phyloP scores from a whole-genome alignment of 2,888 invertebrate genomes.

The Mythimna impura region DNA sequence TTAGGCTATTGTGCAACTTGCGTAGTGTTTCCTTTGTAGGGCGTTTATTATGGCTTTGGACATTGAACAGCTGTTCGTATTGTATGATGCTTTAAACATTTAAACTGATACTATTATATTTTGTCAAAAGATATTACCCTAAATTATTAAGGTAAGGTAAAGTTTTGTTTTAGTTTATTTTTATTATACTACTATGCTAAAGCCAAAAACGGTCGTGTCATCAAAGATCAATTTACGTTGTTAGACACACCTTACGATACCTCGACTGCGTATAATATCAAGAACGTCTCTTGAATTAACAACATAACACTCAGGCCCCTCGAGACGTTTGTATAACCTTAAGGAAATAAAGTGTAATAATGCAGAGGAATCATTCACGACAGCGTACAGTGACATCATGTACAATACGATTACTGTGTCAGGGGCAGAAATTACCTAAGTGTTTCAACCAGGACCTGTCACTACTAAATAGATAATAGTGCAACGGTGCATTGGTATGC shows the following conservation, averaged over 20 bases:
- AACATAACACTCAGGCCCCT: slow-evolving; percentile 43
- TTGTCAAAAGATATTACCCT: not conserved
- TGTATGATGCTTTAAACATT: not conserved
- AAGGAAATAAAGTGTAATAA: slow-evolving; percentile 61
- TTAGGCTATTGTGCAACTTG: slow-evolving; percentile 24
- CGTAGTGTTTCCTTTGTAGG: not conserved
- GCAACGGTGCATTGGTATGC: slow-evolving; percentile 57
- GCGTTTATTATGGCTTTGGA: not conserved
- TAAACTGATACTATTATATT: not conserved
- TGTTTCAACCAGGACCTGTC: slow-evolving; percentile 38
- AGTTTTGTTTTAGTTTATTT: not conserved
- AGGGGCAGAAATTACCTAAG: slow-evolving; percentile 67
- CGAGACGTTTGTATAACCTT: slow-evolving; percentile 56
- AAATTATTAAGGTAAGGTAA: not conserved
- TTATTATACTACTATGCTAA: no score
- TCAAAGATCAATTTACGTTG: slow-evolving; percentile 7
- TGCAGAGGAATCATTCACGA: slow-evolving; percentile 60
- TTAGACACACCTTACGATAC: slow-evolving; percentile 20
- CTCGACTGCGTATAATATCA: slow-evolving; percentile 35
- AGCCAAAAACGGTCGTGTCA: slow-evolving; percentile 4
- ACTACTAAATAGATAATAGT: slow-evolving; percentile 47
- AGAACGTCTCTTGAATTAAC: slow-evolving; percentile 49
- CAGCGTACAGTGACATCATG: slow-evolving; percentile 69
- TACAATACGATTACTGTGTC: slow-evolving; percentile 67
- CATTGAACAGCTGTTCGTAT: not conserved